Evolutionary conservation across 2,113 vertebrate genomes (phyloP), one percentile per base, ranked within the genome.

Genomic region (Tachysurus fulvidraco): DNA sequence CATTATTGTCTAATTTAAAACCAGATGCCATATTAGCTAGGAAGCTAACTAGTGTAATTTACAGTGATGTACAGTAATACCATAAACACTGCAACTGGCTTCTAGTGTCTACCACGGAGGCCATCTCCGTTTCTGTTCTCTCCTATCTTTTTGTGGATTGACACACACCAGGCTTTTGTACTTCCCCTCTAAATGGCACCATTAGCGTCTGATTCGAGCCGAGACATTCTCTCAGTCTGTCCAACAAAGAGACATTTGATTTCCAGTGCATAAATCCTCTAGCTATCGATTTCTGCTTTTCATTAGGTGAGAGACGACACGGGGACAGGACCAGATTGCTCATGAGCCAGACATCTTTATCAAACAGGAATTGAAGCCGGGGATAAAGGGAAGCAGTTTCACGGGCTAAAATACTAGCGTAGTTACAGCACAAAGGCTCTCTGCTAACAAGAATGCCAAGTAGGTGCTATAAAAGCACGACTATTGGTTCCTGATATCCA

Each of bases 271-370:
- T 85, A 87, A 89, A 89, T 89, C 85, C 84, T 64, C 59, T 83
- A 57, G 83, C 83, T 69, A 89, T 89, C 2, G 88, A 87, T 89
- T 89, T 83, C 85, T 77, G 85, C 83, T 84, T 89, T 87, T 87
- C 88, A 89, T 89, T 89, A 86, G 67, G 55, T 67, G 21, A 69
- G 77, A 77, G 62, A 67, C 14, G 59, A 84, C 77, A 57, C 17
- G 16, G 69, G 69, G 85, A 77, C 59, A 14, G 30, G 54, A 71
- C 62, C 55, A 69, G 77, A 77, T 87, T 78, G 71, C 50, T 78
- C 36, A 67, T 46, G 71, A 57, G 81, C 59, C 73, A 64, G 81
- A 87, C 81, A 64, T 87, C 86, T 87, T 83, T 30, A 78, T 87
- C 81, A 87, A 50, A 57, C 81, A 21, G 46, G 71, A 83, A 83